Conservation (phyloP, 2,113 vertebrate genomes). For the Steatornis caripensis region DNA sequence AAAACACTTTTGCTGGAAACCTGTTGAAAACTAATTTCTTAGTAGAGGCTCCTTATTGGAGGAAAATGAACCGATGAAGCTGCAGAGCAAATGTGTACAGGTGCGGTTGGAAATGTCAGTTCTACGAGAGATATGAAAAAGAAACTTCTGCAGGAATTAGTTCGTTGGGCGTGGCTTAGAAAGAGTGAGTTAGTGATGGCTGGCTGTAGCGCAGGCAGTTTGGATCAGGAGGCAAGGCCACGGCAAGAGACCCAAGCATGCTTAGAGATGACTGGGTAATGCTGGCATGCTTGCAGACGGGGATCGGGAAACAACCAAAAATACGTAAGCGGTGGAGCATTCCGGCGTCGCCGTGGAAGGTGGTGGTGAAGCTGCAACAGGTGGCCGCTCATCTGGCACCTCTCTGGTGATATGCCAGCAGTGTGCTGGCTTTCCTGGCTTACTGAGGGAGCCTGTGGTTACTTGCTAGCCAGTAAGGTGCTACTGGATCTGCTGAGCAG, state of each 20-base stretch:
- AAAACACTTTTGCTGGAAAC: neutral
- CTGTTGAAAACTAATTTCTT: neutral
- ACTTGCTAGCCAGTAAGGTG: neutral
- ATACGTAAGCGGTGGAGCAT: too few species aligned
- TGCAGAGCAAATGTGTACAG: neutral
- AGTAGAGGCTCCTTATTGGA: neutral
- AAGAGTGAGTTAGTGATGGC: too few species aligned
- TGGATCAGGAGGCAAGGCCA: neutral
- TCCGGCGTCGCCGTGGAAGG: neutral
- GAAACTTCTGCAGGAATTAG: neutral
- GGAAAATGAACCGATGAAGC: neutral
- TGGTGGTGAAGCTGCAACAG: neutral
- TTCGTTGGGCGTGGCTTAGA: neutral
- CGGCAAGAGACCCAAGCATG: accelerated
- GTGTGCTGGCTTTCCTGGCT: neutral
- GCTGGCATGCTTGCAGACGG: neutral
- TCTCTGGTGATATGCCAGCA: neutral
- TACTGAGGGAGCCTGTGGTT: neutral
- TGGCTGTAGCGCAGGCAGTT: neutral
- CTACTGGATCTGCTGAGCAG: neutral
- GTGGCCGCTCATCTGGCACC: neutral
- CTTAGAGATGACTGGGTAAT: accelerated
- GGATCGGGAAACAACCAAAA: neutral
- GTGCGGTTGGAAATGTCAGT: neutral
- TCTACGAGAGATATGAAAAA: neutral